A percentile compares a stretch with the other conserved stretches of the same genome.
These are phyloP conservation scores for Schizaphis graminum DNA, from an alignment of 2,888 invertebrate genomes.

Conservation along the genomic window DNA sequence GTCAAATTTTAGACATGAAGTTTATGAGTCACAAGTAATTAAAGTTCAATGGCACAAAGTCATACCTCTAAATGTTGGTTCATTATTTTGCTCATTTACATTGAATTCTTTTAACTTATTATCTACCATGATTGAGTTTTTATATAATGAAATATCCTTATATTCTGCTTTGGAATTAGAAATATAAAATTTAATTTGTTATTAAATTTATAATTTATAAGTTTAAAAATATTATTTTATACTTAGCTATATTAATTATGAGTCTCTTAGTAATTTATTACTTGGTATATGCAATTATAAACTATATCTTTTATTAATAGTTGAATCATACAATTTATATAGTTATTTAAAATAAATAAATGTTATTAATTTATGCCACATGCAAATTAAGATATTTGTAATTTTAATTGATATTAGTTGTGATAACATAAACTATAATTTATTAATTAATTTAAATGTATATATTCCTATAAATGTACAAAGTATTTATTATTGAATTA, in stretches of 20 bases:
- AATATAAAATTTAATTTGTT: background rate
- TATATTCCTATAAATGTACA: background rate
- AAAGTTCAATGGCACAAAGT: no score
- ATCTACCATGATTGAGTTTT: no score
- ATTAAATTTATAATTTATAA: no score
- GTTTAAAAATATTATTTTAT: no score
- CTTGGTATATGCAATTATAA: background rate
- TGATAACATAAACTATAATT: background rate
- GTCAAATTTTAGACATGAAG: background rate
- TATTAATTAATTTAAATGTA: background rate
- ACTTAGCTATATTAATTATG: background rate
- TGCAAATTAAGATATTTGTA: background rate
- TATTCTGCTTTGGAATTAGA: background rate
- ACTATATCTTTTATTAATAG: background rate
- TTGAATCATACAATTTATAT: background rate
- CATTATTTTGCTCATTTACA: no score
- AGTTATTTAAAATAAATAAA: background rate
- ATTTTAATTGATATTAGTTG: background rate
- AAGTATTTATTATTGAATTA: no score
- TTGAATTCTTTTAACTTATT: no score
- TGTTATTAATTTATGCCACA: background rate
- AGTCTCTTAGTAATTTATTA: background rate
- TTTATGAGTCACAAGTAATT: no score
- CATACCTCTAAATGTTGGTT: no score
- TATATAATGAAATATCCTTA: no score